These are phyloP conservation scores for Cinara cedri DNA, from an alignment of 2,888 invertebrate species.

Conservation along the genomic window DNA sequence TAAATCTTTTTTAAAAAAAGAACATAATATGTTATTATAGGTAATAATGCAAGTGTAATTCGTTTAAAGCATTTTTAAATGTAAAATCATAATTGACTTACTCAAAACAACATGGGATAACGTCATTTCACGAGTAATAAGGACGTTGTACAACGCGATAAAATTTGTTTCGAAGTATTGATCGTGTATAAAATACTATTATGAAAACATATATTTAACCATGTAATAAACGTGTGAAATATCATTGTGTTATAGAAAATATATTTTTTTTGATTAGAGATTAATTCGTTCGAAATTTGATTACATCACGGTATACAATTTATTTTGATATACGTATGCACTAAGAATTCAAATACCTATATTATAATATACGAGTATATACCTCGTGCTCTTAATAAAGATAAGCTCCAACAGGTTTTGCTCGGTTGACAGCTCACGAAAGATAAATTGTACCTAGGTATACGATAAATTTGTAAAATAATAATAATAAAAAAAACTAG, in stretches of 20 bases:
- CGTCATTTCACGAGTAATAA: slow-evolving; percentile 36
- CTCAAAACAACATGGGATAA: slow-evolving; percentile 15
- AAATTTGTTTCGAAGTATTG: slow-evolving; percentile 45
- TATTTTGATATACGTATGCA: slow-evolving; percentile 9
- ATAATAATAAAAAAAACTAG: too few relatives aligned
- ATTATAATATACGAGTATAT: not conserved
- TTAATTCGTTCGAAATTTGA: slow-evolving; percentile 48
- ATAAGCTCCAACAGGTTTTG: not conserved
- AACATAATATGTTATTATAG: not conserved
- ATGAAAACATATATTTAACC: slow-evolving; percentile 12
- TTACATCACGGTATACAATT: slow-evolving; percentile 9
- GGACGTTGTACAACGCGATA: slow-evolving; percentile 27
- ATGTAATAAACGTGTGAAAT: not conserved
- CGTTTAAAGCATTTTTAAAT: slow-evolving; percentile 25
- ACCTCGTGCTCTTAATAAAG: not conserved
- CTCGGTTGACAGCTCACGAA: not conserved
- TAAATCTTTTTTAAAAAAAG: too few relatives aligned
- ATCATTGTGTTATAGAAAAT: slow-evolving; percentile 1
- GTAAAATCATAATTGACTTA: slow-evolving; percentile 23
- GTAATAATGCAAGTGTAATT: slow-evolving; percentile 4
- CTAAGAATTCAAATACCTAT: slow-evolving; percentile 29
- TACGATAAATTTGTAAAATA: not conserved
- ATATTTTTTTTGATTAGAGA: not conserved
- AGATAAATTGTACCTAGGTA: not conserved
- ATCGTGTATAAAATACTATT: not conserved